Evolutionary conservation across 2,888 invertebrate species (phyloP).

Genomic region (Heteropelma amictum): DNA sequence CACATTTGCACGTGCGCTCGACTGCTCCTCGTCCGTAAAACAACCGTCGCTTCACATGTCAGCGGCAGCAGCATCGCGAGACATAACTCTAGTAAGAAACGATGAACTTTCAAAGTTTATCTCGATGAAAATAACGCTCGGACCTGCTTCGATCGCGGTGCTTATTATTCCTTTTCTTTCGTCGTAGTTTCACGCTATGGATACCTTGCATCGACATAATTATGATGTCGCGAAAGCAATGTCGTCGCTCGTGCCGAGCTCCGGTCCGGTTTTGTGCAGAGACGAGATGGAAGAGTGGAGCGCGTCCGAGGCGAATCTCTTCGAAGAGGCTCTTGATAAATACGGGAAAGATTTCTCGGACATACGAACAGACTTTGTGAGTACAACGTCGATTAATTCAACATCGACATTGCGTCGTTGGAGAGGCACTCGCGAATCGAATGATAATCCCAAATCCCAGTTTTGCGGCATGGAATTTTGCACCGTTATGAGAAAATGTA

Average conservation of each 20-base stretch:
- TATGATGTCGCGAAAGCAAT: slow-evolving; percentile 96
- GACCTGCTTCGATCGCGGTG: background rate
- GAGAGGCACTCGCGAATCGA: too few relatives aligned
- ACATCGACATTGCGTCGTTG: too few relatives aligned
- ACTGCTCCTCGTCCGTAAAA: slow-evolving; percentile 98
- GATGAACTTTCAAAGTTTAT: background rate
- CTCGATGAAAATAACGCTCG: too few relatives aligned
- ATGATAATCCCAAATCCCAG: too few relatives aligned
- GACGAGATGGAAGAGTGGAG: slow-evolving; percentile 99
- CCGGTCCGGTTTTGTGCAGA: slow-evolving; percentile 96
- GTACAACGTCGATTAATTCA: too few relatives aligned
- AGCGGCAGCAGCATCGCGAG: slow-evolving; percentile 98
- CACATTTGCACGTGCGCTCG: slow-evolving; percentile 98
- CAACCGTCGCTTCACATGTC: slow-evolving; percentile 99
- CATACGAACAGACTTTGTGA: slow-evolving; percentile 98
- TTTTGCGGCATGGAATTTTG: too few relatives aligned
- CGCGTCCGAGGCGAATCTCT: slow-evolving; percentile 98
- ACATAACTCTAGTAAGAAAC: slow-evolving; percentile 91
- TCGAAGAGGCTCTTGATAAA: slow-evolving; percentile 98
- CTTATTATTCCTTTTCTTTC: background rate
- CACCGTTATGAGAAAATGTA: too few relatives aligned
- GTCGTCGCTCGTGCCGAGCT: slow-evolving; percentile 94
- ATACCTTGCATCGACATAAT: slow-evolving; percentile 93
- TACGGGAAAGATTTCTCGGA: slow-evolving; percentile 99
- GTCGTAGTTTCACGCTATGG: slow-evolving; percentile 97